These are phyloP conservation scores for Dromococcyx pavoninus DNA, from an alignment of 2,797 vertebrate genomes.

Conservation along the genomic window DNA sequence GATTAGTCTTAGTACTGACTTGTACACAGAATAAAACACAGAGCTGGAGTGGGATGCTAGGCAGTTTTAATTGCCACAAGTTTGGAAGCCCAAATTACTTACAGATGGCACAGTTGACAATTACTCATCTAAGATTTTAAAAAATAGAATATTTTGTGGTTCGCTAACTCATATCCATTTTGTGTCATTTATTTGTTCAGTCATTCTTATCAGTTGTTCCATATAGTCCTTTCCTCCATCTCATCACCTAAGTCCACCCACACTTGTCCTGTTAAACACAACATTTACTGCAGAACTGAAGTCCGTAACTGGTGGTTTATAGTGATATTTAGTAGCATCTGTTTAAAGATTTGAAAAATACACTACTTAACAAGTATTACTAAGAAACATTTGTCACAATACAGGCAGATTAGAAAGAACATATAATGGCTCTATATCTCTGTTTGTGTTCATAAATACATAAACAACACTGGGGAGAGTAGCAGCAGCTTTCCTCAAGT, in stretches of 20 bases:
- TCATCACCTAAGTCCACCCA: constrained; percentile 13
- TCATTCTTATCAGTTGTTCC: background rate
- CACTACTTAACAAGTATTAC: background rate
- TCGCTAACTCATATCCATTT: constrained; percentile 33
- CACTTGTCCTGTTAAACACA: background rate
- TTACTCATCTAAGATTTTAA: constrained; percentile 53
- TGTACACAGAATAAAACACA: constrained; percentile 44
- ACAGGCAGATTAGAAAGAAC: background rate
- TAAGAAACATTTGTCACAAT: background rate
- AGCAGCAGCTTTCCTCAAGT: background rate
- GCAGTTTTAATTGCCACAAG: constrained; percentile 42
- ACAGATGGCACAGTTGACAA: constrained; percentile 49
- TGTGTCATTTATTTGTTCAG: background rate
- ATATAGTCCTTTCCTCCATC: background rate
- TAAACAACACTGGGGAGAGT: background rate
- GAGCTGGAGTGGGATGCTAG: constrained; percentile 36
- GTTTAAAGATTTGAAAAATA: constrained; percentile 14
- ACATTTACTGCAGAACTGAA: background rate
- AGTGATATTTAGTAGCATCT: background rate
- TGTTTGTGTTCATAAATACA: background rate
- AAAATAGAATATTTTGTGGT: constrained; percentile 37
- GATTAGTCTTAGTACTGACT: constrained; percentile 55
- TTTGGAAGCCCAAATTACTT: constrained; percentile 44
- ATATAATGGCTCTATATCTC: background rate
- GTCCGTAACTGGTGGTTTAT: background rate